Conservation (phyloP, 2,888 invertebrate genomes). For the Tanypteryx hageni region DNA sequence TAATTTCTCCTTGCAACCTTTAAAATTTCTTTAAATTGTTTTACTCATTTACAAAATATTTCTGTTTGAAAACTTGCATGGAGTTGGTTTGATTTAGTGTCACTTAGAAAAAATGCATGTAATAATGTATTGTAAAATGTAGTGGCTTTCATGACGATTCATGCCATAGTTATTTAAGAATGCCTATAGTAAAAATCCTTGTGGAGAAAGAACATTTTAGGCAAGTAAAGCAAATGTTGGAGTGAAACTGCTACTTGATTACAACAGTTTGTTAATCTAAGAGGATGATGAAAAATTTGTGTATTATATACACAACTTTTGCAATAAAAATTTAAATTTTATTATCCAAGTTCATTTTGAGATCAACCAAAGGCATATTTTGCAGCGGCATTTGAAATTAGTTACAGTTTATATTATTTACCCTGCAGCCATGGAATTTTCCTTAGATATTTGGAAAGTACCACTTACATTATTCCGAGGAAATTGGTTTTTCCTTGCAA, state of each 20-base stretch:
- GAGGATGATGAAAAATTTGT: conserved; percentile 13
- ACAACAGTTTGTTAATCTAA: neutral
- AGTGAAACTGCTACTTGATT: neutral
- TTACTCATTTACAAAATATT: too few relatives aligned
- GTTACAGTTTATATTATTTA: too few relatives aligned
- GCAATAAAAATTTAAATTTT: neutral
- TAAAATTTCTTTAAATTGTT: too few relatives aligned
- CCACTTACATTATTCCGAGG: too few relatives aligned
- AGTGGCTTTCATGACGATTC: neutral
- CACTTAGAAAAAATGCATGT: neutral
- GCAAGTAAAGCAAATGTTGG: neutral
- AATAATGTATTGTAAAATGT: neutral
- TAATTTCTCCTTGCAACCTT: too few relatives aligned
- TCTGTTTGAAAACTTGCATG: neutral
- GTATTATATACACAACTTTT: neutral
- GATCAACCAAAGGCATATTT: too few relatives aligned
- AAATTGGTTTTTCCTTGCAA: too few relatives aligned
- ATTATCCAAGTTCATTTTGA: neutral
- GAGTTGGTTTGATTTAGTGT: neutral
- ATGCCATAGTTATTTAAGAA: too few relatives aligned
- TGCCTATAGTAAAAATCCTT: too few relatives aligned
- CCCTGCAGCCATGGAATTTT: too few relatives aligned
- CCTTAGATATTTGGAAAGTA: too few relatives aligned
- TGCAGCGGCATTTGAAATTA: too few relatives aligned
- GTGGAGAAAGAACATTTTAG: neutral